Evolutionary conservation across 2,888 invertebrate genomes (phyloP), one percentile per base, ranked within the genome.

Genomic region (Diplolepis rosae): DNA sequence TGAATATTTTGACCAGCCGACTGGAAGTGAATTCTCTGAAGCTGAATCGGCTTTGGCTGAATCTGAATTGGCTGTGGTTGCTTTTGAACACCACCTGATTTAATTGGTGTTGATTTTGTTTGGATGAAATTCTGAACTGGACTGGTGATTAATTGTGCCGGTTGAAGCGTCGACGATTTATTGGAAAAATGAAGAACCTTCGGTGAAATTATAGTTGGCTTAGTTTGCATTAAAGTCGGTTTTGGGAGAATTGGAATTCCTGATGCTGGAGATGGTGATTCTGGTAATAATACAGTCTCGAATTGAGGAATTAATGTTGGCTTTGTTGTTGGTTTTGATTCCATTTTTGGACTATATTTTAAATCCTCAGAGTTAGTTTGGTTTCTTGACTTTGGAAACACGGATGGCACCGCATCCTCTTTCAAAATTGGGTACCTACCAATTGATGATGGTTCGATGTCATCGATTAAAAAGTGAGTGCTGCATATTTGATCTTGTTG

Each of bases 331-430:
- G 18, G 4, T 48, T 48, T 48, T 4, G 1, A 1, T 32, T 32
- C 32, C 22, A 1, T 11, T 18, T 18, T 18, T 48, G 11, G 9
- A n/a, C n/a, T n/a, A n/a, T n/a, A n/a, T n/a, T 2, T 39, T 2
- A 39, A 1, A 1, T 50, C 13, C 2, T 24, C 30, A 1, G 39
- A 0, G n/a, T 35, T 11, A n/a, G 9, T 9, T 50, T 1, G 2
- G 2, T 35, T 13, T 13, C 35, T 32, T n/a, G 18, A 18, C 0
- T 61, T 39, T 2, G 78, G 76, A 69, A 82, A 82, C 27, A 82
- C 81, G 5, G 76, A 72, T 1, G 82, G 82, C 50, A 79, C 28
- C 1, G 81, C 79, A 22, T 61, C 65, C 2, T 73, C 50, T 39
- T 81, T 81, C 1, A 82, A 66, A 24, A 32, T 35, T 15, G 71